Percentiles rank a stretch among this genome's conserved stretches.
phyloP scores from a whole-genome alignment of 2,113 vertebrate genomes.

The Oreamnos americanus region DNA sequence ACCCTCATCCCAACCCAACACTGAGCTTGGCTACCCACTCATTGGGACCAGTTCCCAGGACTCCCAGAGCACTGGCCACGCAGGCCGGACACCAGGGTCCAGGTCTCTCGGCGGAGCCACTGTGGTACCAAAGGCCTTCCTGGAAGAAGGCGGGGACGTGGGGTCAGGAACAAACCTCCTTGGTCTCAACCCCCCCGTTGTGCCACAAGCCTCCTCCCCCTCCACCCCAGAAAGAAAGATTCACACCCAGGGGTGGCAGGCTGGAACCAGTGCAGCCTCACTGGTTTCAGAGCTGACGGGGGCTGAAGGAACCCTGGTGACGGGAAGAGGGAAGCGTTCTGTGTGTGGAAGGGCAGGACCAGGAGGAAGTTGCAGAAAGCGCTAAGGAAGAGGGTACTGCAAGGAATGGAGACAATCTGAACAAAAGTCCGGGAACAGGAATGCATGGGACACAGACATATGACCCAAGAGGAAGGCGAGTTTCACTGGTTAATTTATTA shows the following conservation, averaged over 20 bases:
- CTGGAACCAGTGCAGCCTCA: no score
- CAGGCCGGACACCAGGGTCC: neutral
- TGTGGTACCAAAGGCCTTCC: neutral
- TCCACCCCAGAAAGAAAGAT: neutral
- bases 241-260: neutral
- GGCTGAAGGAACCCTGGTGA: neutral
- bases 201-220: neutral
- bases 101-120: neutral
- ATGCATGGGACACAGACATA: accelerated
- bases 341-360: neutral
- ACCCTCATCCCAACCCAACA: neutral
- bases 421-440: neutral
- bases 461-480: neutral
- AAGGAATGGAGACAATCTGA: accelerated
- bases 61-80: neutral
- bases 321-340: neutral
- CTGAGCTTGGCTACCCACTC: neutral
- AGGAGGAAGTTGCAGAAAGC: neutral
- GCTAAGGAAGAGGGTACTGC: neutral
- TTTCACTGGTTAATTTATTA: neutral
- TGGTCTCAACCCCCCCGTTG: no score
- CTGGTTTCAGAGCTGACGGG: neutral
- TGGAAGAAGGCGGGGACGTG: neutral
- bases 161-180: neutral
- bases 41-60: neutral